Base-by-base conservation (phyloP, 2,113 vertebrate genomes). In the Nicator chloris region DNA sequence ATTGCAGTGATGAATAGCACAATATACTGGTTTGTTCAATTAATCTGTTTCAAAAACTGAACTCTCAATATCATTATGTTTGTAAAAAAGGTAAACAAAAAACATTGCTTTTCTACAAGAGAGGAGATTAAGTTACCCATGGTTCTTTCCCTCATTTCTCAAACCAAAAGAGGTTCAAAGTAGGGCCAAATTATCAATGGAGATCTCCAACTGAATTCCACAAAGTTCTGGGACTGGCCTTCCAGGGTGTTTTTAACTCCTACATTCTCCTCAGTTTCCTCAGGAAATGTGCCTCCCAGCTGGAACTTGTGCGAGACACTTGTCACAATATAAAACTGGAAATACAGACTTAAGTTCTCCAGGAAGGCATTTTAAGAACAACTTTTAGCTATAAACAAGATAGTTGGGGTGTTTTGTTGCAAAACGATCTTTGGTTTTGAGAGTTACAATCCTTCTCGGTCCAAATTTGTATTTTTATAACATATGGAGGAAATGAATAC, bases 81-180 rank as follows among this genome's bases (percentile, higher is more conserved):
- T 71, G 5, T n/a, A 49, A 26, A 68, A 76, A 82, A n/a, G 7
- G 8, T 59, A 37, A 86, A 54, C 14, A 70, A 17, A 63, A 18
- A 57, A 7, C 13, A 42, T 18, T 30, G 18, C 24, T 89, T 75
- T 91, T 21, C 60, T 61, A 31, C 4, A 39, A 39, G 11, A 42
- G 9, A 9, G 37, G 17, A 84, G 13, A 51, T 1, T 0, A 47
- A 16, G 11, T 65, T 31, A n/a, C 4, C 9, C 14, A 10, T 33
- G 8, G 10, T 53, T 70, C 17, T 63, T 15, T 33, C 26, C 24
- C 50, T 82, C 31, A 60, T 18, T 82, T 90, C 40, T 87, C 53
- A 51, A 51, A 42, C 12, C 7, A 57, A 47, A 28, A 63, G 8
- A 63, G 4, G 10, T 84, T 30, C 40, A 77, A 64, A 82, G 10